These are phyloP conservation scores for Apis cerana DNA, from an alignment of 1,140 invertebrate species.

Conservation along the genomic window DNA sequence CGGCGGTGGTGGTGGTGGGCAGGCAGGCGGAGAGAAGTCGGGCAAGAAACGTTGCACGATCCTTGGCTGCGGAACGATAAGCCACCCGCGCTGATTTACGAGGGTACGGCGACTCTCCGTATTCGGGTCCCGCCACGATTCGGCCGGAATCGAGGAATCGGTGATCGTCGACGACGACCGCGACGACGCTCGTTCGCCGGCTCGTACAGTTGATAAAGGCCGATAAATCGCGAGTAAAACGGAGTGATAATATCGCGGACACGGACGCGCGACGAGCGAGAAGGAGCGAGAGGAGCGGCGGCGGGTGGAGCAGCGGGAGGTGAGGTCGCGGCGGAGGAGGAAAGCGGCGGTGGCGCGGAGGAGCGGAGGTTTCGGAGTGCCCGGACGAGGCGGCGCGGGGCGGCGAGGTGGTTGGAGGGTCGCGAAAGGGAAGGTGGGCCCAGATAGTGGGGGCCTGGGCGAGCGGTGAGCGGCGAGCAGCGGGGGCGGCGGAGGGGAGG, in stretches of 20 bases:
- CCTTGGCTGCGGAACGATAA: constrained; percentile 48
- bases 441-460: constrained; percentile 36
- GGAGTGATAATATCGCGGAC: constrained; percentile 78
- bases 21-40: constrained; percentile 1
- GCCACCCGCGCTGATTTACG: constrained; percentile 62
- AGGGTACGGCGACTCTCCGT: constrained; percentile 1
- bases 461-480: not conserved
- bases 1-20: no score
- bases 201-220: constrained; percentile 78
- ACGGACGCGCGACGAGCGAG: not conserved
- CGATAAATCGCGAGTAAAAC: constrained; percentile 80
- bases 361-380: constrained; percentile 41
- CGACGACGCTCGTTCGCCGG: constrained; percentile 52
- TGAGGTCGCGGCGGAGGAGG: constrained; percentile 10
- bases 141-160: not conserved
- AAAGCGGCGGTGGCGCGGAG: constrained; percentile 13
- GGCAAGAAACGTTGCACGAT: constrained; percentile 1
- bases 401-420: constrained; percentile 20
- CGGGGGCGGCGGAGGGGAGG: not conserved
- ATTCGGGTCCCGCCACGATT: not conserved
- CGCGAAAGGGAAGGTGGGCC: constrained; percentile 48
- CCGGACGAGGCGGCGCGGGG: constrained; percentile 2
- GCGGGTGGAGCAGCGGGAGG: constrained; percentile 33
- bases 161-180: constrained; percentile 33
- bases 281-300: not conserved